Evolutionary conservation across 2,888 invertebrate genomes (phyloP).

Genomic region (Eupithecia vulgata): DNA sequence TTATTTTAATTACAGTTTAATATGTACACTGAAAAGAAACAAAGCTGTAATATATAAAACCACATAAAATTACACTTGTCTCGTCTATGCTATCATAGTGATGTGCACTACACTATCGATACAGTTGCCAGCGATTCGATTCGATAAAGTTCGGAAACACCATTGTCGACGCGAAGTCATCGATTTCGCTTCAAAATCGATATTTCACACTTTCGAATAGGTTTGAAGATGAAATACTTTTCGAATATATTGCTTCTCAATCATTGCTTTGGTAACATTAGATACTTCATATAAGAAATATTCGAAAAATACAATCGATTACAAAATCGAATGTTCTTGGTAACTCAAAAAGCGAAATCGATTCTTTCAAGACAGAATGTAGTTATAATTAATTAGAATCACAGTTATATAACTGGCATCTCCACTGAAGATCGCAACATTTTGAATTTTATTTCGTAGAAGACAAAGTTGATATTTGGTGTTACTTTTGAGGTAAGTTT

Average conservation of each 20-base stretch:
- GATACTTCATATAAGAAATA: conserved; percentile 17
- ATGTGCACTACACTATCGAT: conserved; percentile 40
- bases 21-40: conserved; percentile 9
- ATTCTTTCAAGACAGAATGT: conserved; percentile 35
- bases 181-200: conserved; percentile 38
- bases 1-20: neutral
- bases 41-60: conserved; percentile 10
- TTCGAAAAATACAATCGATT: conserved; percentile 22
- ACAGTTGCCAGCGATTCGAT: conserved; percentile 45
- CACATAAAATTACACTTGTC: conserved; percentile 7
- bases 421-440: conserved; percentile 36
- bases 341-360: conserved; percentile 43
- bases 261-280: conserved; percentile 9
- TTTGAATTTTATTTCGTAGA: conserved; percentile 21
- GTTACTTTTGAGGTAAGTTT: conserved; percentile 19
- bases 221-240: neutral
- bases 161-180: conserved; percentile 40
- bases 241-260: neutral
- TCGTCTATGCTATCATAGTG: conserved; percentile 36
- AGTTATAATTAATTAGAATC: conserved; percentile 40
- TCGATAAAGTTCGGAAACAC: conserved; percentile 46
- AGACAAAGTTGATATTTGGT: conserved; percentile 28
- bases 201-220: conserved; percentile 20
- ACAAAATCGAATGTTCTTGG: conserved; percentile 30
- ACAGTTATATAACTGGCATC: conserved; percentile 37